Conservation (phyloP, 1,140 invertebrate genomes). For the Apis florea region DNA sequence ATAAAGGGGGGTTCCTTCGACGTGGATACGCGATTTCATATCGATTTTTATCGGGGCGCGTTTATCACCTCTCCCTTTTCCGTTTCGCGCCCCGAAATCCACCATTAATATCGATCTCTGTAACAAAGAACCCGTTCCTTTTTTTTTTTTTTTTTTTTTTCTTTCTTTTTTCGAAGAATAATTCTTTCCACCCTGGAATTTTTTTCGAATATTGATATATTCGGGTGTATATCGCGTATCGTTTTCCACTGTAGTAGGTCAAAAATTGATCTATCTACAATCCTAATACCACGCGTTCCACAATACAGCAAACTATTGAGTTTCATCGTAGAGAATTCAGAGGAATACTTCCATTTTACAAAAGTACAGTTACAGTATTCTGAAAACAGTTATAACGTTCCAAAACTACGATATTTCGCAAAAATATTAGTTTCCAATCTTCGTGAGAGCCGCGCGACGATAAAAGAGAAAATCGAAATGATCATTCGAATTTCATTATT, state of each 20-base stretch:
- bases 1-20: background rate
- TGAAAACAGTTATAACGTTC: too few relatives aligned
- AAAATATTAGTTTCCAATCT: too few relatives aligned
- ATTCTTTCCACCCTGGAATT: background rate
- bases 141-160: background rate
- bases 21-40: background rate
- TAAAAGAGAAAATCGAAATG: too few relatives aligned
- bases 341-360: too few relatives aligned
- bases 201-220: background rate
- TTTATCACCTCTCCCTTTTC: background rate
- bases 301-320: background rate
- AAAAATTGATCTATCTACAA: background rate
- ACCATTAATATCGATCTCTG: background rate
- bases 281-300: background rate
- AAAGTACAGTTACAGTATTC: too few relatives aligned
- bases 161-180: background rate
- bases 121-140: background rate
- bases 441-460: too few relatives aligned
- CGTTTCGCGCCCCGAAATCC: background rate
- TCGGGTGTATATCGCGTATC: background rate
- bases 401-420: too few relatives aligned
- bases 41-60: background rate
- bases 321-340: background rate
- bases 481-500: too few relatives aligned
- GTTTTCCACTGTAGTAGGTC: background rate